Conservation (phyloP, 2,113 vertebrate genomes). For the Carollia perspicillata region DNA sequence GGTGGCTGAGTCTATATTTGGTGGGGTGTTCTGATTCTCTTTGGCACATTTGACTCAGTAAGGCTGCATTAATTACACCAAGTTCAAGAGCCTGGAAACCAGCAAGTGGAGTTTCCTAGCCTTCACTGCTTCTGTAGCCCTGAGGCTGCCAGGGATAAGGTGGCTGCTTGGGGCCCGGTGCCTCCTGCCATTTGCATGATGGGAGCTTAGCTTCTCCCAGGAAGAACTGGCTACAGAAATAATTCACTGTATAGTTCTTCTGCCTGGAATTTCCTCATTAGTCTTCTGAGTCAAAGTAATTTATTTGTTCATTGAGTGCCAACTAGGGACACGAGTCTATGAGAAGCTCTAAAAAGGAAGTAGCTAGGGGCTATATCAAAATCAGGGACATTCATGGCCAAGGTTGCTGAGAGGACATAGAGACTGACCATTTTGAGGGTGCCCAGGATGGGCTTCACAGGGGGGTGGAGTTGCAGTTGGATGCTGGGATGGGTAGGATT, state of each 20-base stretch:
- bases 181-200: background rate
- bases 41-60: constrained; percentile 58
- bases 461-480: background rate
- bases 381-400: background rate
- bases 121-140: constrained; percentile 32
- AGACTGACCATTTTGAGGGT: background rate
- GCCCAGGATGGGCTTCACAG: background rate
- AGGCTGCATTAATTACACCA: constrained; percentile 52
- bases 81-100: constrained; percentile 48
- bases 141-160: background rate
- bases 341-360: background rate
- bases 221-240: background rate
- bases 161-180: background rate
- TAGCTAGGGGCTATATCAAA: background rate
- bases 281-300: background rate
- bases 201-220: background rate
- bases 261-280: background rate
- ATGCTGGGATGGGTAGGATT: background rate
- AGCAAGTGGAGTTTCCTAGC: background rate
- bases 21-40: constrained; percentile 56
- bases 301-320: background rate
- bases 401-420: background rate
- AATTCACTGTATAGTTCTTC: background rate
- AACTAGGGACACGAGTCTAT: background rate
- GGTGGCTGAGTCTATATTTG: constrained; percentile 62